Evolutionary conservation across 2,113 vertebrate species (phyloP).

Genomic region (Protobothrops mucrosquamatus): DNA sequence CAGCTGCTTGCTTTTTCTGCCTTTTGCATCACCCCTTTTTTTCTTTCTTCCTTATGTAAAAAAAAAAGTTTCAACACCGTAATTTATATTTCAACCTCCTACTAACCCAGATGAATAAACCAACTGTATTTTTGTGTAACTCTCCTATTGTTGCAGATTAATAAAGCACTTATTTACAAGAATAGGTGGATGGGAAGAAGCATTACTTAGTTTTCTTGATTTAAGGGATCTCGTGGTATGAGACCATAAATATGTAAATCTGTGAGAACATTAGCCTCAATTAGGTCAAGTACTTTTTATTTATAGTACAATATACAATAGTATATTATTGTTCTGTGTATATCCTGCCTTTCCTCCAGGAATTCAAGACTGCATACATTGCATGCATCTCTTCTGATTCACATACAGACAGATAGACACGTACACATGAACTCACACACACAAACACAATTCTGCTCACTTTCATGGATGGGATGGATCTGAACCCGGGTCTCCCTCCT

Average conservation of each 20-base stretch:
- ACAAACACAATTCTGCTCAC: not conserved
- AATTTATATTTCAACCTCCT: constrained; percentile 53
- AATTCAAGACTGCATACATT: not conserved
- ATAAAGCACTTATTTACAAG: constrained; percentile 55
- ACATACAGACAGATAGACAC: too few relatives aligned
- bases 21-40: constrained; percentile 34
- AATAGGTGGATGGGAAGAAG: constrained; percentile 25
- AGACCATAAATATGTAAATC: constrained; percentile 17
- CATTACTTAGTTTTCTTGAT: constrained; percentile 18
- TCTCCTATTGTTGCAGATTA: constrained; percentile 60
- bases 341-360: not conserved
- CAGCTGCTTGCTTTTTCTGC: constrained; percentile 28
- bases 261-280: constrained; percentile 20
- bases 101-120: constrained; percentile 54
- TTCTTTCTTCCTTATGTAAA: constrained; percentile 51
- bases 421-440: too few relatives aligned
- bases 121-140: constrained; percentile 50
- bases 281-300: constrained; percentile 15
- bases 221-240: constrained; percentile 33
- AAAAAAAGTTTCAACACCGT: constrained; percentile 27
- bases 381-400: not conserved
- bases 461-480: not conserved
- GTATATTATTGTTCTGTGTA: not conserved
- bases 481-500: not conserved
- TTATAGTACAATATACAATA: not conserved